Percentiles rank a stretch among this genome's conserved stretches.
These are phyloP conservation scores for Patella ulyssiponensis DNA, from an alignment of 2,888 invertebrate species.

Conservation along the genomic window DNA sequence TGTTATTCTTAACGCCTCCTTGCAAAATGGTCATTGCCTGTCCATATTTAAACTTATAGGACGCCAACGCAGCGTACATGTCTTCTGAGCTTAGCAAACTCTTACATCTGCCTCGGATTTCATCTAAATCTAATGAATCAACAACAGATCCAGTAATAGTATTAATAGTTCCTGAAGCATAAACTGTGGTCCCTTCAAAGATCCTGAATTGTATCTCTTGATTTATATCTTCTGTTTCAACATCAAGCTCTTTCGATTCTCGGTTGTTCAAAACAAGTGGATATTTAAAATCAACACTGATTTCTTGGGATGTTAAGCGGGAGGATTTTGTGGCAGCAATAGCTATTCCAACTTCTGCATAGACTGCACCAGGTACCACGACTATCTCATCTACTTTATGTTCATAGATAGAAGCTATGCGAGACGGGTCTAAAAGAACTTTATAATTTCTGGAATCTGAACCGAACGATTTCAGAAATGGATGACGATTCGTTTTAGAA, in stretches of 20 bases:
- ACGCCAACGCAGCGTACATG: slow-evolving; percentile 19
- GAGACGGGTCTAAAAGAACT: slow-evolving; percentile 28
- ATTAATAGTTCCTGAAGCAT: not conserved
- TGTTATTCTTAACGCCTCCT: not conserved
- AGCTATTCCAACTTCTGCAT: slow-evolving; percentile 43
- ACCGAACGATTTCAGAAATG: slow-evolving; percentile 5
- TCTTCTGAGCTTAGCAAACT: not conserved
- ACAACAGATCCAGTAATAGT: not conserved
- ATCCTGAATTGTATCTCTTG: not conserved
- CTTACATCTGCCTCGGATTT: not conserved
- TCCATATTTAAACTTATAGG: slow-evolving; percentile 21
- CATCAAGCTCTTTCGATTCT: not conserved
- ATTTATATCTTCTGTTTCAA: not conserved
- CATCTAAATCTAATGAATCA: not conserved
- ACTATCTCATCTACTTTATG: slow-evolving; percentile 35
- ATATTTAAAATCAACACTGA: not conserved
- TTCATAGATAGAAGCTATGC: slow-evolving; percentile 44
- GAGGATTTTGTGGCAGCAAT: slow-evolving; percentile 14
- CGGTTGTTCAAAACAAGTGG: not conserved
- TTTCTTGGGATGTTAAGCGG: not conserved
- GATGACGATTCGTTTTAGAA: slow-evolving; percentile 19
- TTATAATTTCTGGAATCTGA: slow-evolving; percentile 19
- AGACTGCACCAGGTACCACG: slow-evolving; percentile 45
- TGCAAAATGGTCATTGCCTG: slow-evolving; percentile 22
- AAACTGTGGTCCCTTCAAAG: not conserved